phyloP scores from a whole-genome alignment of 2,888 invertebrate species.

The Globia sparganii region DNA sequence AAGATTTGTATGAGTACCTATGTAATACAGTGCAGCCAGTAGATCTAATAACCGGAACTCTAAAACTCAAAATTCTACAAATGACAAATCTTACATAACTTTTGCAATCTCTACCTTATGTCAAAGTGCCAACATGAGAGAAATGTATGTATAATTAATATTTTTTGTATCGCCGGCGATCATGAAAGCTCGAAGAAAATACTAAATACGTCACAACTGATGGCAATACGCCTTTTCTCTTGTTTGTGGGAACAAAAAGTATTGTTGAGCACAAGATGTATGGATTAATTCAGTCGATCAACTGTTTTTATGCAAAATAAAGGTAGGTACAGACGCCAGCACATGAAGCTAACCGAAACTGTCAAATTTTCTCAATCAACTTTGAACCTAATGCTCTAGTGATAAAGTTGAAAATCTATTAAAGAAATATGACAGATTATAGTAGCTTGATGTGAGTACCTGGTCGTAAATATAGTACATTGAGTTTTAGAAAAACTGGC shows the following conservation, averaged over 20 bases:
- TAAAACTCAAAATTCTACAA: not conserved
- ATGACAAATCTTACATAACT: not conserved
- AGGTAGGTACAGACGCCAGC: too few species aligned
- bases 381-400: too few species aligned
- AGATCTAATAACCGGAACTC: not conserved
- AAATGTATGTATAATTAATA: slow-evolving; percentile 61
- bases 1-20: not conserved
- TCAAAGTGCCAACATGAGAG: slow-evolving; percentile 40
- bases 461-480: too few species aligned
- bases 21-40: not conserved
- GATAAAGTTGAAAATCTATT: too few species aligned
- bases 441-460: too few species aligned
- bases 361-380: too few species aligned
- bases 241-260: slow-evolving; percentile 46
- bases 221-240: slow-evolving; percentile 49
- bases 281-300: slow-evolving; percentile 22
- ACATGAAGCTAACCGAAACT: too few species aligned
- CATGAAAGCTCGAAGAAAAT: slow-evolving; percentile 58
- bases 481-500: slow-evolving; percentile 2
- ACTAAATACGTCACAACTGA: slow-evolving; percentile 48
- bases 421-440: too few species aligned
- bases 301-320: slow-evolving; percentile 31
- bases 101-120: slow-evolving; percentile 46
- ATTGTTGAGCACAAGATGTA: slow-evolving; percentile 22
- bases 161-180: slow-evolving; percentile 59